Base-by-base conservation (phyloP, 2,888 invertebrate species). In the Drosophila subquinaria region DNA sequence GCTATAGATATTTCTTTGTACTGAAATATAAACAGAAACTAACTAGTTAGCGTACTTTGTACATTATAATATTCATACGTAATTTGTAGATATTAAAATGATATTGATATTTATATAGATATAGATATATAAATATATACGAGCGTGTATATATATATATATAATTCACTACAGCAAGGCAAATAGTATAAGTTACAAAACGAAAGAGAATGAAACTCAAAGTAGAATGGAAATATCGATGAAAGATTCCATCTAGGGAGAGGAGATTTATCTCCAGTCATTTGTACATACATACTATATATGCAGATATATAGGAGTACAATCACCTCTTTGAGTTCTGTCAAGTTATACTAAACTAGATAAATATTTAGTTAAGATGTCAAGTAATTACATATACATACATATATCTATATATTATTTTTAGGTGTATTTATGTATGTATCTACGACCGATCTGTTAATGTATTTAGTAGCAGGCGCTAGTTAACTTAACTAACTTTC, bases 101-200 rank as follows among this genome's bases (percentile, higher is more conserved):
- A 68, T 60, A 71, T 68, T 61, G 43, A 45, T 61, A 51, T 70
- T 71, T 60, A 66, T 17, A 55, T 47, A 38, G 13, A 66, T 17
- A 55, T 47, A 38, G 13, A 30, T 15, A 45, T 42, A 45, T 63
- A 61, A 56, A 61, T 67, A 51, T 43, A 60, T 51, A 51, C 40
- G 60, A 62, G 69, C 68, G 69, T 60, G 51, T 67, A 73, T 69
- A 69, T 76, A 69, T 71, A 65, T 71, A 65, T 73, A 55, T 69
- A 70, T 23, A 70, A 60, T 76, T 75, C 75, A 73, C 82, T 84
- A 85, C 89, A 75, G 88, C 90, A 83, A 82, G 88, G 76, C 82
- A 76, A 82, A 75, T 76, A 43, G 48, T 59, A 64, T 15, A 30
- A 56, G 13, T 27, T 20, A 60, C 13, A 20, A 57, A 36, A n/a